phyloP scores from a whole-genome alignment of 2,888 invertebrate species.

The Mellilla xanthometata region DNA sequence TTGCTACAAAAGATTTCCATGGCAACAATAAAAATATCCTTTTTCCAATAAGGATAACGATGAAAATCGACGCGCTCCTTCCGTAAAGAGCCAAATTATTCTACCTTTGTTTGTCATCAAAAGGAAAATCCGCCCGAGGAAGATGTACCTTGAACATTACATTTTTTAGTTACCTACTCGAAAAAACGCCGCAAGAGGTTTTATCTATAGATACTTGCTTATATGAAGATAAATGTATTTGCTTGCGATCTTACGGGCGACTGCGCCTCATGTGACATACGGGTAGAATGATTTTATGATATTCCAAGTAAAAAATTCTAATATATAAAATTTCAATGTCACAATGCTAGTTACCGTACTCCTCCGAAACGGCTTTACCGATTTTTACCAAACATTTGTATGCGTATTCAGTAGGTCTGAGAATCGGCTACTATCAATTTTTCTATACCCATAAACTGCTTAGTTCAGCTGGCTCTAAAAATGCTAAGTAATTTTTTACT shows the following conservation, averaged over 20 bases:
- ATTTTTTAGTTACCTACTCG: conserved; percentile 44
- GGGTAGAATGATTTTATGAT: neutral
- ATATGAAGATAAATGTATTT: neutral
- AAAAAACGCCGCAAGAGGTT: conserved; percentile 36
- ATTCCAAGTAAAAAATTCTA: no score
- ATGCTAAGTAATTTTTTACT: no score
- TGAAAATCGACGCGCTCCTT: conserved; percentile 38
- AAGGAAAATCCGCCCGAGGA: conserved; percentile 39
- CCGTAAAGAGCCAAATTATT: conserved; percentile 48
- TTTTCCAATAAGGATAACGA: conserved; percentile 48
- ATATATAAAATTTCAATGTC: no score
- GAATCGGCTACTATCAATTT: no score
- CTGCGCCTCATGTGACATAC: conserved; percentile 5
- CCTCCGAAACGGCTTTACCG: no score
- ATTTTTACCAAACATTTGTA: no score
- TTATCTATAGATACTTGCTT: conserved; percentile 43
- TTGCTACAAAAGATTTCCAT: conserved; percentile 29
- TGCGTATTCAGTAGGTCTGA: no score
- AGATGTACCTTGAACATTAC: conserved; percentile 44
- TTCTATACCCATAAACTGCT: no score
- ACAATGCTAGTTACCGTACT: no score
- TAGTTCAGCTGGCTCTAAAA: no score
- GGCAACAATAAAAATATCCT: conserved; percentile 40
- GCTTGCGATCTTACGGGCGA: conserved; percentile 3
- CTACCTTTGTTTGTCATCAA: conserved; percentile 59